A percentile compares a stretch with the other conserved stretches of the same genome.
Evolutionary conservation across 2,113 vertebrate genomes (phyloP).

Genomic region (Antechinus flavipes): DNA sequence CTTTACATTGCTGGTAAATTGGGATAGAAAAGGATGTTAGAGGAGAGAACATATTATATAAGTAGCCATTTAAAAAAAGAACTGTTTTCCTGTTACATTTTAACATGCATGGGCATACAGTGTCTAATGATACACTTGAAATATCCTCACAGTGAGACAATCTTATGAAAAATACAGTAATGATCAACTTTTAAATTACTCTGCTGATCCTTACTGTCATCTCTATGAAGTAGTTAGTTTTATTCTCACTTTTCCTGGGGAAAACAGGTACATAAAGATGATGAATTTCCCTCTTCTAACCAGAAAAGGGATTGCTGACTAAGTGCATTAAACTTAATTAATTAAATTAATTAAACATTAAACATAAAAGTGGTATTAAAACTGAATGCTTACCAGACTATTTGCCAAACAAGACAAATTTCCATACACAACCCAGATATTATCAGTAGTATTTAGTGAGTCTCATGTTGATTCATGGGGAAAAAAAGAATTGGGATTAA

Average conservation of each 20-base stretch:
- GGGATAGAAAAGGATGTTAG: neutral
- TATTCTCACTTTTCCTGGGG: neutral
- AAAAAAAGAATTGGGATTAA: neutral
- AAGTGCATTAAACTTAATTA: too few species aligned
- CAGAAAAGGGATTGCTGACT: neutral
- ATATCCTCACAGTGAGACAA: neutral
- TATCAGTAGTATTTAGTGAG: neutral
- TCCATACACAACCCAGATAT: neutral
- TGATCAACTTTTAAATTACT: neutral
- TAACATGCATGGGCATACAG: neutral
- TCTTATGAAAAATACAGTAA: neutral
- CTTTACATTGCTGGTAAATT: neutral
- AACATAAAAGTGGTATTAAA: neutral
- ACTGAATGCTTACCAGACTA: neutral
- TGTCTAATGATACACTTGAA: neutral
- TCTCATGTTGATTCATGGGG: neutral
- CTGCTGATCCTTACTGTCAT: neutral
- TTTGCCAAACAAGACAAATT: neutral
- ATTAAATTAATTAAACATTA: too few species aligned
- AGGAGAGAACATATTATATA: neutral
- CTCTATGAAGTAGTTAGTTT: neutral
- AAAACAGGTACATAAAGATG: neutral
- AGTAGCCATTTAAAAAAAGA: neutral
- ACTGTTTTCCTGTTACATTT: neutral
- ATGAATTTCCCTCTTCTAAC: neutral